Evolutionary conservation across 2,113 vertebrate species (phyloP).

Genomic region (Ictidomys tridecemlineatus): DNA sequence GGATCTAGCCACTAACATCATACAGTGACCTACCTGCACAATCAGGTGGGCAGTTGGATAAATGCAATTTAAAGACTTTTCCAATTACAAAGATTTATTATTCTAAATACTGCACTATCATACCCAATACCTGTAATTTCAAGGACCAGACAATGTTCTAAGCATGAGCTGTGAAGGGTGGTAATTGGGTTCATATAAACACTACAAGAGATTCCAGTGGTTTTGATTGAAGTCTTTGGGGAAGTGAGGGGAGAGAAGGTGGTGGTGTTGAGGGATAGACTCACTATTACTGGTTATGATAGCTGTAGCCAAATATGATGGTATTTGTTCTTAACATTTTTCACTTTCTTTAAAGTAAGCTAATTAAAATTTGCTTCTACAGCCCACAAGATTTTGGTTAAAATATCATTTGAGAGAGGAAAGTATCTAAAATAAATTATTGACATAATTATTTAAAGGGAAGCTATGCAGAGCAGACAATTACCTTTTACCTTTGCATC

Average conservation of each 20-base stretch:
- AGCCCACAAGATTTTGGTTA: slow-evolving; percentile 20
- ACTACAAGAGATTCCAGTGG: no score
- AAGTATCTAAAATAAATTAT: slow-evolving; percentile 40
- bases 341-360: slow-evolving; percentile 32
- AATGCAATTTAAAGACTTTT: neutral
- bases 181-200: no score
- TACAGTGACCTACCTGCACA: neutral
- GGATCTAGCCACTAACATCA: no score
- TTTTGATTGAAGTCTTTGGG: no score
- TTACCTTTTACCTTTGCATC: neutral
- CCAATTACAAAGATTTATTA: neutral
- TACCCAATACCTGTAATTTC: no score
- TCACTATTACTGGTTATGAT: no score
- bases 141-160: no score
- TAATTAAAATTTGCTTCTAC: slow-evolving; percentile 51
- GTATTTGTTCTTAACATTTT: slow-evolving; percentile 42
- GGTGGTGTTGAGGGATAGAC: no score
- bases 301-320: no score
- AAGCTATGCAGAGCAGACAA: neutral
- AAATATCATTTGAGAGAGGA: slow-evolving; percentile 51
- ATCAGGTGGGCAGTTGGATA: neutral
- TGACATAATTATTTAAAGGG: slow-evolving; percentile 27
- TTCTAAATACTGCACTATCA: neutral
- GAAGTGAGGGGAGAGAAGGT: no score
- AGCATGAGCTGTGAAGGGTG: no score